Conservation (phyloP, 2,888 invertebrate genomes). For the Trichopria drosophilae region DNA sequence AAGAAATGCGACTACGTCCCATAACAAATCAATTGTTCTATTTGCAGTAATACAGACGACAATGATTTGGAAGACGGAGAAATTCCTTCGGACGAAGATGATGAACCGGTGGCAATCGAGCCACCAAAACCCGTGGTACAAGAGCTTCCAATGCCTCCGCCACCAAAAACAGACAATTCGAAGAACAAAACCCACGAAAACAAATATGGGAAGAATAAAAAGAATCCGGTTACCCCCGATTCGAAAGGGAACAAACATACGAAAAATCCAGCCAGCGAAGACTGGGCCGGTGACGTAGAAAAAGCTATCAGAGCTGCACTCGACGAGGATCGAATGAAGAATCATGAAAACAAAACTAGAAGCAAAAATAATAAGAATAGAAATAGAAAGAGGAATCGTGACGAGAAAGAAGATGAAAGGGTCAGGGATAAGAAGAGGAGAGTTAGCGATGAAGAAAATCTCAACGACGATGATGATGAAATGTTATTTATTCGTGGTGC, state of each 20-base stretch:
- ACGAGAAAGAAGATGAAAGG: constrained; percentile 62
- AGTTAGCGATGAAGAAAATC: constrained; percentile 55
- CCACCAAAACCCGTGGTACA: constrained; percentile 59
- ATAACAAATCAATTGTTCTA: constrained; percentile 2
- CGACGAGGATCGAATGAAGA: constrained; percentile 65
- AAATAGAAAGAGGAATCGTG: constrained; percentile 49
- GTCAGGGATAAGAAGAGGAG: constrained; percentile 62
- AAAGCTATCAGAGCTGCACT: constrained; percentile 76
- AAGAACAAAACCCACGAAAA: constrained; percentile 51
- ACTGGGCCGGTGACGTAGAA: constrained; percentile 79
- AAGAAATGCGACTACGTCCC: too few relatives aligned
- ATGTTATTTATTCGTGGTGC: constrained; percentile 80
- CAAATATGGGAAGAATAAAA: constrained; percentile 50
- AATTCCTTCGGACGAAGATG: constrained; percentile 73
- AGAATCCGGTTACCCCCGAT: too few relatives aligned
- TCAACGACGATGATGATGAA: constrained; percentile 72
- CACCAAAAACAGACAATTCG: constrained; percentile 53
- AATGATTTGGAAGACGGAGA: constrained; percentile 87
- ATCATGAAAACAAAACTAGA: constrained; percentile 47
- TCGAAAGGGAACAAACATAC: constrained; percentile 62
- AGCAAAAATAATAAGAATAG: constrained; percentile 46
- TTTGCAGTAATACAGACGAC: constrained; percentile 49
- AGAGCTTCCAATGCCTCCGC: constrained; percentile 37
- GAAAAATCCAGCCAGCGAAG: constrained; percentile 63
- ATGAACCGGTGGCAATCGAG: constrained; percentile 49